phyloP scores from a whole-genome alignment of 2,113 vertebrate species.

The Megalops atlanticus region DNA sequence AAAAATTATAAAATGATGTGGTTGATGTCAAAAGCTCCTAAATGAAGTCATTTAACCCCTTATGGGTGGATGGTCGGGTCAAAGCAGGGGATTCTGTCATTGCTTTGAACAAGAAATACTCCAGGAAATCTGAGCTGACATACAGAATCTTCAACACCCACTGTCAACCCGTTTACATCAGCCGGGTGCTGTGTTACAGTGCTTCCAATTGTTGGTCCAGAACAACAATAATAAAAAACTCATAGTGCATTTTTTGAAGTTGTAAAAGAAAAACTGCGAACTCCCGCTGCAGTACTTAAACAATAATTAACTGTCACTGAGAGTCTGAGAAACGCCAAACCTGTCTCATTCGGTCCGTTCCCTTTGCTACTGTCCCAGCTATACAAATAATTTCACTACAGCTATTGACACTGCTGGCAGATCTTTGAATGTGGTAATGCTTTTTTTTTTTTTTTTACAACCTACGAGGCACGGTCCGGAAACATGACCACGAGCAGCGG shows the following conservation, averaged over 20 bases:
- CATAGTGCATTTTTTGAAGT: constrained; percentile 26
- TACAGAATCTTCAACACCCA: constrained; percentile 31
- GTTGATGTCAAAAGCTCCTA: no score
- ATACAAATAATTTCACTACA: constrained; percentile 38
- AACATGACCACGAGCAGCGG: neutral
- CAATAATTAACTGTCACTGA: constrained; percentile 37
- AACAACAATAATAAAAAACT: constrained; percentile 34
- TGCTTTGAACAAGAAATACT: constrained; percentile 38
- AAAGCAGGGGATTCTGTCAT: neutral
- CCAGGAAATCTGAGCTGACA: constrained; percentile 66
- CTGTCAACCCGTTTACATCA: constrained; percentile 4
- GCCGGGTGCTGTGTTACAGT: neutral
- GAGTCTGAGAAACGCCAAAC: neutral
- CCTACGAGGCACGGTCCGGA: constrained; percentile 19
- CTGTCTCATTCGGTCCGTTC: constrained; percentile 28
- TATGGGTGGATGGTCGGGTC: neutral
- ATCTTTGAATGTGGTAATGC: constrained; percentile 28
- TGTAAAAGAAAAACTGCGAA: constrained; percentile 42
- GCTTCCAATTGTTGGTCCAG: constrained; percentile 39
- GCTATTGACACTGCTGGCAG: constrained; percentile 51
- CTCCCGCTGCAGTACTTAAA: constrained; percentile 41
- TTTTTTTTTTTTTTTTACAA: constrained; percentile 24
- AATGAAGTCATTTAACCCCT: neutral
- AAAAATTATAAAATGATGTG: neutral
- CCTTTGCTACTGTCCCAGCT: constrained; percentile 30